Evolutionary conservation across 2,888 invertebrate genomes (phyloP), one percentile per base, ranked within the genome.

Genomic region (Microctonus aethiopoides): DNA sequence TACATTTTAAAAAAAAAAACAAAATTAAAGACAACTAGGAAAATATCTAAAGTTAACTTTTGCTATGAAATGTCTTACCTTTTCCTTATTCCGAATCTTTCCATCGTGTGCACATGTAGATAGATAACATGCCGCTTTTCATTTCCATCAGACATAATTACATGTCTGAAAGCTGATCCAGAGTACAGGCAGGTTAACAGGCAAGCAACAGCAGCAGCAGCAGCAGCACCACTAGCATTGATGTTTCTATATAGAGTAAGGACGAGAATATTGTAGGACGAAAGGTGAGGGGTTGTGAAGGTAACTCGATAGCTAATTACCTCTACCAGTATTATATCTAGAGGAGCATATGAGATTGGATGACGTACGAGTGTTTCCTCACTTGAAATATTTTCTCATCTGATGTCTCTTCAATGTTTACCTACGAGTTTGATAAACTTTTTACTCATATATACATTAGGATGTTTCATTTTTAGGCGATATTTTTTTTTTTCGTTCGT

Each of bases 221-320:
- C 67, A 75, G 70, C 68, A 72, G 70, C 74, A 75, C 70, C 68
- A 72, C 68, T 74, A 76, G 46, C 46, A 20, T 16, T 46, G n/a
- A 16, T 46, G 65, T 68, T 68, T 60, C 62, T 70, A 72, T 67
- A 72, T 67, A 57, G 36, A 22, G 60, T 16, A 9, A 32, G 67
- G 36, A 51, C 10, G 20, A 60, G 60, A 10, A 66, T 16, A 52
- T 13, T 39, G 63, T 24, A 54, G 29, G 5, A 20, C 22, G 52
- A 11, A 20, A n/a, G 68, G 57, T 54, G n/a, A 29, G 70, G 76
- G 75, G 75, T 75, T 75, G 57, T 61, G 75, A 75, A 74, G 76
- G 80, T 80, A 81, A 80, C 79, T 77, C 76, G 79, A 82, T 81
- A 80, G 77, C 77, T 81, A 82, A 80, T 81, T 82, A 81, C 73